A percentile compares a stretch with the other conserved stretches of the same genome.
phyloP scores from a whole-genome alignment of 2,113 vertebrate genomes.

The Centropristis striata region DNA sequence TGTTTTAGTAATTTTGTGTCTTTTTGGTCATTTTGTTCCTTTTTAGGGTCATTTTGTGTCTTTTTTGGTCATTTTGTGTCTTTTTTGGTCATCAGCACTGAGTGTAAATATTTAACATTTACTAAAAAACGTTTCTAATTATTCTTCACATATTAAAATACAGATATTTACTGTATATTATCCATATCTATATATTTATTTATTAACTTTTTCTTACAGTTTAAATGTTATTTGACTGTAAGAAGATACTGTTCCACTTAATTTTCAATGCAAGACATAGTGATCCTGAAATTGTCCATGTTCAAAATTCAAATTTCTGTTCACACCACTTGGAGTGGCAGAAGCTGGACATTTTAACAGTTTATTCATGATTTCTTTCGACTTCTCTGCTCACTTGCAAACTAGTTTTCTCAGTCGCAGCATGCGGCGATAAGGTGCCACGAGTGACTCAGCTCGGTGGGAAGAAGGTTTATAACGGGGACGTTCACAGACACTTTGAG shows the following conservation, averaged over 20 bases:
- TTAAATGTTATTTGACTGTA: neutral
- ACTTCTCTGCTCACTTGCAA: neutral
- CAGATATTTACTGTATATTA: no score
- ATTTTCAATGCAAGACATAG: neutral
- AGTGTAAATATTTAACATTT: neutral
- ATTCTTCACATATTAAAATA: no score
- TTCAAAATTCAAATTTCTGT: neutral
- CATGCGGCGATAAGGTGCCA: neutral
- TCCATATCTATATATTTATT: no score
- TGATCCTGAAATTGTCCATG: neutral
- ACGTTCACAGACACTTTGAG: no score
- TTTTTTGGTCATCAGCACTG: no score
- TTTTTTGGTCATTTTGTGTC: no score
- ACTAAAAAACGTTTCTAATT: no score
- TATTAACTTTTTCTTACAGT: no score
- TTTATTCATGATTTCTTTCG: neutral
- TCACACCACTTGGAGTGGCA: neutral
- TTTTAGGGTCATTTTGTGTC: no score
- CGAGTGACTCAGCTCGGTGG: neutral
- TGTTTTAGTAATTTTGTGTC: no score
- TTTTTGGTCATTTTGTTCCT: no score
- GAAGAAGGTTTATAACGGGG: no score
- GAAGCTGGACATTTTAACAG: neutral
- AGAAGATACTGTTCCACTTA: neutral
- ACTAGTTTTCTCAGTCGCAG: neutral